These are phyloP conservation scores for Suricata suricatta DNA, from an alignment of 2,113 vertebrate genomes.

Conservation along the genomic window DNA sequence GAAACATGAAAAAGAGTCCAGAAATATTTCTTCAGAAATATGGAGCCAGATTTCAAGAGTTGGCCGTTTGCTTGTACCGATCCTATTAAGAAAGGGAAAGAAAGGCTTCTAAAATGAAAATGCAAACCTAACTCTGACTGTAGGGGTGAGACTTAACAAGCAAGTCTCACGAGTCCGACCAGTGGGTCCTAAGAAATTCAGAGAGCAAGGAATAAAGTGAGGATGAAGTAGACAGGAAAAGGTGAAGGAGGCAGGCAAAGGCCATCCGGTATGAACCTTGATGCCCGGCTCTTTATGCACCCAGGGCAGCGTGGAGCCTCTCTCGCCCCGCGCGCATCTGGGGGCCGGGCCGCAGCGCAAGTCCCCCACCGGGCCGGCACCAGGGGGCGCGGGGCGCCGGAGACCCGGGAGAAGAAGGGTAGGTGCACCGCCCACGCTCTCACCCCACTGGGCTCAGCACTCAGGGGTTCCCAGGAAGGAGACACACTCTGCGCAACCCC, in stretches of 20 bases:
- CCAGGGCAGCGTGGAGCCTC: constrained; percentile 36
- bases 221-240: neutral
- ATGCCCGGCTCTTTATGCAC: constrained; percentile 44
- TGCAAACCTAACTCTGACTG: neutral
- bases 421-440: neutral
- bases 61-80: neutral
- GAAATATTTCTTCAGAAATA: neutral
- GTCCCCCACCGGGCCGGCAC: constrained; percentile 4
- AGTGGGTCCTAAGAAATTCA: neutral
- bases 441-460: neutral
- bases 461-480: neutral
- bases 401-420: neutral
- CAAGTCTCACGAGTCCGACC: neutral
- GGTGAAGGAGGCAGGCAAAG: neutral
- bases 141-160: neutral
- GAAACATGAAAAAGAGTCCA: neutral
- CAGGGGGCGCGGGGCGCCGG: neutral
- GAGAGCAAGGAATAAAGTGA: neutral
- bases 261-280: neutral
- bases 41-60: neutral
- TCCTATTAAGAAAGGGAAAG: neutral
- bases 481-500: neutral
- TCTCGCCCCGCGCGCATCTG: neutral
- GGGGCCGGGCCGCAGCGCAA: neutral
- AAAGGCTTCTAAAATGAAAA: constrained; percentile 15